Conservation (phyloP, 2,113 vertebrate species). For the Seriola dumerili region DNA sequence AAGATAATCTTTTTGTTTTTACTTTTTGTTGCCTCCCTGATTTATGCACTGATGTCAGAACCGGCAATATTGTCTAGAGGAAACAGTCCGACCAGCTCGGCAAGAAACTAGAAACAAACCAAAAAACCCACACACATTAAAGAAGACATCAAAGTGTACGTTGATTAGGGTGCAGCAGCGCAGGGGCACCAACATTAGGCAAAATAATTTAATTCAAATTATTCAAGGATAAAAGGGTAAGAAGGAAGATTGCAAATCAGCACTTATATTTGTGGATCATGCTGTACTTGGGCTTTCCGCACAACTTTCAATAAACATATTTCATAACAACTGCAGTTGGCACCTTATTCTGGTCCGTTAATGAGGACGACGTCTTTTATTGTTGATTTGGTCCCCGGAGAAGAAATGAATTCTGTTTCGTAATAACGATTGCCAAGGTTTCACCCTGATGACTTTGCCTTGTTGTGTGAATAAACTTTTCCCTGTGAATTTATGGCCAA, state of each 20-base stretch:
- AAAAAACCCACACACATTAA: slow-evolving; percentile 53
- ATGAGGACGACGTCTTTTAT: slow-evolving; percentile 68
- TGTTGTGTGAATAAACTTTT: slow-evolving; percentile 61
- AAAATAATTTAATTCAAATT: slow-evolving; percentile 71
- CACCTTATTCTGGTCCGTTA: slow-evolving; percentile 59
- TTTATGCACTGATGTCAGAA: slow-evolving; percentile 42
- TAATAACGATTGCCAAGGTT: slow-evolving; percentile 63
- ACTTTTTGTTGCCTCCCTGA: slow-evolving; percentile 2
- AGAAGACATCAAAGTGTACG: slow-evolving; percentile 79
- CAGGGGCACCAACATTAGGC: slow-evolving; percentile 56
- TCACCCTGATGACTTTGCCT: slow-evolving; percentile 63
- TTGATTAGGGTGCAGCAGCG: slow-evolving; percentile 61
- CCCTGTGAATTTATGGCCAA: slow-evolving; percentile 48
- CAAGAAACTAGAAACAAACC: slow-evolving; percentile 37
- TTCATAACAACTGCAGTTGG: slow-evolving; percentile 59
- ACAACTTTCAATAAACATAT: slow-evolving; percentile 70
- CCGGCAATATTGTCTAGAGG: slow-evolving; percentile 35
- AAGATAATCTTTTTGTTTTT: slow-evolving; percentile 5
- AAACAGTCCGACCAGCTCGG: slow-evolving; percentile 30
- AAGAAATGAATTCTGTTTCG: slow-evolving; percentile 51
- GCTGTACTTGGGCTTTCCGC: slow-evolving; percentile 45
- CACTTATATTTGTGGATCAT: slow-evolving; percentile 73
- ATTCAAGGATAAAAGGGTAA: slow-evolving; percentile 77
- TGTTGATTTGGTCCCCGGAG: slow-evolving; percentile 61
- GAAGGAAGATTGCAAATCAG: slow-evolving; percentile 76